Conservation (phyloP, 2,797 vertebrate genomes). For the Arnoldichthys spilopterus region DNA sequence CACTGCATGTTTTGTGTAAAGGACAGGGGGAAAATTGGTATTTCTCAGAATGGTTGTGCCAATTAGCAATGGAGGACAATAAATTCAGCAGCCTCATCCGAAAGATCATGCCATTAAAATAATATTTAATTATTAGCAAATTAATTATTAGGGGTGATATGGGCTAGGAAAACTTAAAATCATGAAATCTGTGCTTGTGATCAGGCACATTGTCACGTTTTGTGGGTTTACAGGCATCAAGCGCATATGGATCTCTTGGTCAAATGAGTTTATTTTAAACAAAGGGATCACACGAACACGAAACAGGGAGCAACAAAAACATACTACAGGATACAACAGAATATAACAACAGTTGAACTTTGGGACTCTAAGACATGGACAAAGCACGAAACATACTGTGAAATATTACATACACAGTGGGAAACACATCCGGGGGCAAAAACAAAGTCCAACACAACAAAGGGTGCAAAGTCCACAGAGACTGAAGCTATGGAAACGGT, state of each 20-base stretch:
- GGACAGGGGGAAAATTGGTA: neutral
- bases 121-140: neutral
- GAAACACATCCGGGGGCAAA: no score
- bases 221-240: neutral
- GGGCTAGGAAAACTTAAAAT: neutral
- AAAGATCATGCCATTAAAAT: neutral
- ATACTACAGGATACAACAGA: no score
- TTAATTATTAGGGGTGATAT: neutral
- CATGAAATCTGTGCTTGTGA: neutral
- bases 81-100: neutral
- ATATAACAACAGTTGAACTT: no score
- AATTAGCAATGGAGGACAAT: neutral
- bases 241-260: no score
- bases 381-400: neutral
- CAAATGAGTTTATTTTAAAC: no score
- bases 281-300: no score
- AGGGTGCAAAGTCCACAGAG: no score
- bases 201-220: no score
- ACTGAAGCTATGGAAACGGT: no score
- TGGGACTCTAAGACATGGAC: neutral
- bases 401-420: no score
- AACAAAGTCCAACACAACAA: no score
- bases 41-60: constrained; percentile 15
- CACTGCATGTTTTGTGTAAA: neutral
- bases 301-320: no score